Base-by-base conservation (phyloP, 2,113 vertebrate genomes). In the Scytalopus superciliaris region DNA sequence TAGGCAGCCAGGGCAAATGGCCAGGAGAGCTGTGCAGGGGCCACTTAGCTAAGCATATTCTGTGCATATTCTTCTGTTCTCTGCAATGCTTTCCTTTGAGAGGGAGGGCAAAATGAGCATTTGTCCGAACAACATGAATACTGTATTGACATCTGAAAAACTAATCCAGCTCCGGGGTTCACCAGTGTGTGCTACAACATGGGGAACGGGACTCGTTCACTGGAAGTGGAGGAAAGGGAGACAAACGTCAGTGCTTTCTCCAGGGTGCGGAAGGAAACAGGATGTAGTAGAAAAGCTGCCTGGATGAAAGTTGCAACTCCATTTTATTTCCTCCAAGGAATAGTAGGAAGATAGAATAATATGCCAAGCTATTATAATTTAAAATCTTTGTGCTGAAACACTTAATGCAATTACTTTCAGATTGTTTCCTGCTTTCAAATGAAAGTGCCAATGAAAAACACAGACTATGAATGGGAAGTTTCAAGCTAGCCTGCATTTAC, bases 401-500 rank as follows among this genome's bases (percentile, higher is more conserved):
- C 79, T 74, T 93, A 87, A 76, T 56, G 62, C 59, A 92, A 97
- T 93, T 90, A 89, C 59, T 94, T 94, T 95, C 75, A 76, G 84
- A 96, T 94, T 92, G 95, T 95, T 98, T 98, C 92, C 94, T 97
- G 94, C 93, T 96, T 96, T 95, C 63, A 86, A 84, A 87, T 37
- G 33, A 81, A 94, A 80, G 77, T 24, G 2, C 69, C 92, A 94
- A 96, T 73, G 72, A 96, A 96, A 97, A 96, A 62, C 47, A 75
- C 33, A 89, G 84, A 53, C 33, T 53, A 52, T 2, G 1, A 90
- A 82, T 44, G 52, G 68, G n/a, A 91, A 93, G 57, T 72, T 75
- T 77, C 44, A 91, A 76, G 75, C 55, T 76, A 69, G 27, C 31
- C 73, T 52, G 8, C 12, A 12, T 57, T 69, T 64, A 50, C 50